Evolutionary conservation across 2,888 invertebrate genomes (phyloP).

Genomic region (Hypselothyrea guttata): DNA sequence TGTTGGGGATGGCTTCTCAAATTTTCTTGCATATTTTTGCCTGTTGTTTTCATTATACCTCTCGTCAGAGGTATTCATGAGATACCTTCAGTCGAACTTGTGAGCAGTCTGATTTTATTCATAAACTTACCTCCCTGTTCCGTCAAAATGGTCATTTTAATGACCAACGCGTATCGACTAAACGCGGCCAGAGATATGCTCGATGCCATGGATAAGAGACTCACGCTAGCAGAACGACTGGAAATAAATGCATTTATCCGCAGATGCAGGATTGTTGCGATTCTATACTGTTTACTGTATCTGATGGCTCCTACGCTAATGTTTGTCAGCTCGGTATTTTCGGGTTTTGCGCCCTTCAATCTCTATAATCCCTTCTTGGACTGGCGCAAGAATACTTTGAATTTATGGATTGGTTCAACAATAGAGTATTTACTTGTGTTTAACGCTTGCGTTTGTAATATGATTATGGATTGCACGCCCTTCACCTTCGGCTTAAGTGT

Average conservation of each 20-base stretch:
- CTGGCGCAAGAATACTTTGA: slow-evolving; percentile 14
- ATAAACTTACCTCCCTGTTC: slow-evolving; percentile 24
- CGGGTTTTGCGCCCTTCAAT: slow-evolving; percentile 21
- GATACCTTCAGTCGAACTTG: too few relatives aligned
- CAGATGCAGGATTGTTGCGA: slow-evolving; percentile 13
- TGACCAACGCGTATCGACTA: slow-evolving; percentile 20
- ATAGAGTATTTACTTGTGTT: slow-evolving; percentile 7
- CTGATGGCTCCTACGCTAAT: slow-evolving; percentile 12
- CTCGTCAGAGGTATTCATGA: too few relatives aligned
- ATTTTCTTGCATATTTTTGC: too few relatives aligned
- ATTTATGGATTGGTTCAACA: slow-evolving; percentile 12
- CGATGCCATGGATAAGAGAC: slow-evolving; percentile 15
- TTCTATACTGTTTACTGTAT: slow-evolving; percentile 15
- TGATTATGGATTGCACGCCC: slow-evolving; percentile 19
- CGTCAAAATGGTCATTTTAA: slow-evolving; percentile 14
- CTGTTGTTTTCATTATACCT: too few relatives aligned
- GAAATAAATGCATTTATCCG: slow-evolving; percentile 8
- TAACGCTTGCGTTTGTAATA: slow-evolving; percentile 2
- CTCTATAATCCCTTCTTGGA: slow-evolving; percentile 32
- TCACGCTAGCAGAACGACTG: slow-evolving; percentile 5
- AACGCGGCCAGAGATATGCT: slow-evolving; percentile 21
- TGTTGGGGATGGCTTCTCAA: too few relatives aligned
- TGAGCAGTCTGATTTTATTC: slow-evolving; percentile 11
- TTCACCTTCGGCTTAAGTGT: slow-evolving; percentile 32
- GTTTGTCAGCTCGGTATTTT: slow-evolving; percentile 5